Percentiles rank a stretch among this genome's conserved stretches.
phyloP scores from a whole-genome alignment of 1,140 invertebrate genomes.

The Eumaeus atala region DNA sequence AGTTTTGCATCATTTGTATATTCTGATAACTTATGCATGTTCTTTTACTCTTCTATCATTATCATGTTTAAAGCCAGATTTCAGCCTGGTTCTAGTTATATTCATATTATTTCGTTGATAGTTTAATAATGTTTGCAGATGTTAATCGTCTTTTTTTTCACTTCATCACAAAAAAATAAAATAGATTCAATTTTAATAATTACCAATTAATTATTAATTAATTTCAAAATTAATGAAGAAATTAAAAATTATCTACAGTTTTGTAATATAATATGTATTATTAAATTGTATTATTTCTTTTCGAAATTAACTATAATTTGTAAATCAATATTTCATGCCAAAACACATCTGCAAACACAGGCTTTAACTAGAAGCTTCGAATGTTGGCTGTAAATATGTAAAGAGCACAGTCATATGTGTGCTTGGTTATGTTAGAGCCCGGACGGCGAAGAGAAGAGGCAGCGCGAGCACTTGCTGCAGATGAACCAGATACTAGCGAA shows the following conservation, averaged over 20 bases:
- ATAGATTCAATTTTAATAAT: no score
- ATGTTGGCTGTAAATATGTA: slow-evolving; percentile 61
- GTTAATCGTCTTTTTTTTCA: not conserved
- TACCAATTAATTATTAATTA: no score
- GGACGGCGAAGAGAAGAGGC: slow-evolving; percentile 87
- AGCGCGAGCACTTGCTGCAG: slow-evolving; percentile 89
- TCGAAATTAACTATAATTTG: no score
- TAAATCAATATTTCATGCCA: no score
- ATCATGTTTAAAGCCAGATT: slow-evolving; percentile 6
- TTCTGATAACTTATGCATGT: slow-evolving; percentile 4
- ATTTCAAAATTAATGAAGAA: no score
- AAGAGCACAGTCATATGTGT: slow-evolving; percentile 45
- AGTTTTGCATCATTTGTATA: slow-evolving; percentile 4
- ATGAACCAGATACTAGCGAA: slow-evolving; percentile 93
- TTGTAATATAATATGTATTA: no score
- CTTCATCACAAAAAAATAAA: not conserved
- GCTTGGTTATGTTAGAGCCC: slow-evolving; percentile 73
- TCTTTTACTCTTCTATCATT: not conserved
- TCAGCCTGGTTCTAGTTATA: slow-evolving; percentile 7
- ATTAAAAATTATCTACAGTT: not conserved
- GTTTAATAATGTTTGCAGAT: slow-evolving; percentile 7
- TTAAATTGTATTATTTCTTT: no score
- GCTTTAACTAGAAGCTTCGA: slow-evolving; percentile 53
- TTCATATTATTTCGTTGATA: slow-evolving; percentile 2
- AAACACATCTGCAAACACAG: slow-evolving; percentile 31